A percentile compares a stretch with the other conserved stretches of the same genome.
These are phyloP conservation scores for Pelosia muscerda DNA, from an alignment of 2,888 invertebrate species.

Conservation along the genomic window DNA sequence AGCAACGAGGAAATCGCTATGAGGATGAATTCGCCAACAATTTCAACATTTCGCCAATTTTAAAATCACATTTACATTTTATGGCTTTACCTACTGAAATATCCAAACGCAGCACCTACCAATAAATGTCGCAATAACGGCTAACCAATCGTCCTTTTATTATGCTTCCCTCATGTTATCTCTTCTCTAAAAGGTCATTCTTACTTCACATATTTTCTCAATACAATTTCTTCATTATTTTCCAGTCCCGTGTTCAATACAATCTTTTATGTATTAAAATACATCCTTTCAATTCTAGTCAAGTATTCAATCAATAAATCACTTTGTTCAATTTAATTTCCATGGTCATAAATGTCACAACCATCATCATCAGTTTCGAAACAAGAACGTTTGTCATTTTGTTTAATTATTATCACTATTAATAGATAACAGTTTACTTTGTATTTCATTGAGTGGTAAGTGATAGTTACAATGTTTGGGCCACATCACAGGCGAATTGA, in stretches of 20 bases:
- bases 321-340: slow-evolving; percentile 15
- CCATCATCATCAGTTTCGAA: slow-evolving; percentile 20
- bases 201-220: not conserved
- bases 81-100: not conserved
- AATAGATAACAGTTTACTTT: not conserved
- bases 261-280: slow-evolving; percentile 18
- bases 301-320: slow-evolving; percentile 28
- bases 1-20: too few species aligned
- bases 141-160: not conserved
- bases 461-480: not conserved
- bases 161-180: not conserved
- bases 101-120: not conserved
- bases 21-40: too few species aligned
- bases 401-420: not conserved
- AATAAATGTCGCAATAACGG: too few species aligned
- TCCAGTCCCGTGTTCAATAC: not conserved
- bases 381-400: slow-evolving; percentile 7
- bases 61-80: not conserved
- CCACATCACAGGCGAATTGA: not conserved
- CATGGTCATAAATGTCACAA: slow-evolving; percentile 38
- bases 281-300: slow-evolving; percentile 16
- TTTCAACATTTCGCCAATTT: too few species aligned
- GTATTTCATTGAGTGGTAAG: not conserved
- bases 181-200: not conserved
- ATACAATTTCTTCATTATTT: not conserved